Base-by-base conservation (phyloP, 1,140 invertebrate genomes). In the Drosophila fuyamai region DNA sequence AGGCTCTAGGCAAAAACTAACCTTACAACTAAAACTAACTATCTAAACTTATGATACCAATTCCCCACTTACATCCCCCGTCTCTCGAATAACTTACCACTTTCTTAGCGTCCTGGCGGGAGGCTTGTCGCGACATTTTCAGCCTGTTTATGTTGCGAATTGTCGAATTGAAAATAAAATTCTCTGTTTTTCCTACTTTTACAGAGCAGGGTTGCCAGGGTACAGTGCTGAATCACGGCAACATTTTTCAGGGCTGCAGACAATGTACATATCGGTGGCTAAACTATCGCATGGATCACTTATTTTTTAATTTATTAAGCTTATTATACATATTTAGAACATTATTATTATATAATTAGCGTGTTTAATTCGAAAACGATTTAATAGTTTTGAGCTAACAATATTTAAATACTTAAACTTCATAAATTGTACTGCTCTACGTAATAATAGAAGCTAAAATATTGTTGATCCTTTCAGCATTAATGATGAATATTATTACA, bases 61-160 rank as follows among this genome's bases (percentile, higher is more conserved):
- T 27, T 40, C 27, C 35, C 38, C 40, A 8, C 47, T 16, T 29
- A 9, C 44, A 38, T 61, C 9, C 32, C 59, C 59, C 44, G n/a
- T n/a, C 12, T 16, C n/a, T 44, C 36, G 36, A 12, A 56, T 14
- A 81, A 91, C 93, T 91, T 92, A 93, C 93, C 75, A 93, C 93
- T 94, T 94, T 93, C 66, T 94, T 94, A 12, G 92, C 82, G 81
- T 94, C 93, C 62, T 93, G 89, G 65, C 89, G 57, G 8, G 86
- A 79, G 55, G 89, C 81, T 79, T 92, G 90, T 29, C 90, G 76
- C 5, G 90, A 93, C 93, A 93, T 89, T 84, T 89, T 90, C 41
- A 6, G 32, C 40, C 23, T 38, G 14, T 71, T 66, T 66, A 27
- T 29, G 23, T 46, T 41, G n/a, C 44, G 36, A 62, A 47, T 41